Conservation (phyloP, 2,113 vertebrate species). For the Lucifuga dentata region DNA sequence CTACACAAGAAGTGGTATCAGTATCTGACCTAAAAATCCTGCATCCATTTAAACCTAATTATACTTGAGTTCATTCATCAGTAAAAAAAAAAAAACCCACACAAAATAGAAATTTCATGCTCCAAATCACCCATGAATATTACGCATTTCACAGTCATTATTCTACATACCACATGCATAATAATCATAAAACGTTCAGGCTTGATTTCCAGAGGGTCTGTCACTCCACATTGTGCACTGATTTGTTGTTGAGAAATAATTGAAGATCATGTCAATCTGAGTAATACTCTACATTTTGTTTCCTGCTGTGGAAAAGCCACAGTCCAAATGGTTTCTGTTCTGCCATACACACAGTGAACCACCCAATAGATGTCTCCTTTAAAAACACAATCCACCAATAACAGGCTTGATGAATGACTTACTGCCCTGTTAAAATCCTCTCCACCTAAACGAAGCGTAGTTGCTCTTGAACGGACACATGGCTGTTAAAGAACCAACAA, state of each 20-base stretch:
- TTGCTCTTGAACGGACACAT: neutral
- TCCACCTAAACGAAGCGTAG: conserved; percentile 33
- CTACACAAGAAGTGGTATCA: no score
- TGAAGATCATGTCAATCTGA: conserved; percentile 32
- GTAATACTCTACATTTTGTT: conserved; percentile 27
- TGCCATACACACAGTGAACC: conserved; percentile 13
- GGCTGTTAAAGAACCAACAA: conserved; percentile 8
- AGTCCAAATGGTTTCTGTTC: conserved; percentile 20
- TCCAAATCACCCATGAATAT: conserved; percentile 15
- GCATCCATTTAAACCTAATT: neutral
- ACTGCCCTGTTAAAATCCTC: conserved; percentile 31
- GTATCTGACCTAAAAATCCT: conserved; percentile 4
- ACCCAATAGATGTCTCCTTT: conserved; percentile 33
- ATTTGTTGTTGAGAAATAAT: conserved; percentile 30
- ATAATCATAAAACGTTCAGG: conserved; percentile 11
- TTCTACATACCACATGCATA: neutral
- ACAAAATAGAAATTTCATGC: conserved; percentile 24
- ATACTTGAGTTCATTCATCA: neutral
- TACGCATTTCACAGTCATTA: conserved; percentile 8
- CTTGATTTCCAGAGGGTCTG: conserved; percentile 11
- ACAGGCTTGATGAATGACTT: conserved; percentile 42
- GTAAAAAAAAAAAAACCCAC: conserved; percentile 20
- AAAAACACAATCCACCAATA: conserved; percentile 50
- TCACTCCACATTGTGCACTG: conserved; percentile 3
- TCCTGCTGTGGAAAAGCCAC: conserved; percentile 47